Evolutionary conservation across 2,113 vertebrate genomes (phyloP).

Genomic region (Dunckerocampus dactyliophorus): DNA sequence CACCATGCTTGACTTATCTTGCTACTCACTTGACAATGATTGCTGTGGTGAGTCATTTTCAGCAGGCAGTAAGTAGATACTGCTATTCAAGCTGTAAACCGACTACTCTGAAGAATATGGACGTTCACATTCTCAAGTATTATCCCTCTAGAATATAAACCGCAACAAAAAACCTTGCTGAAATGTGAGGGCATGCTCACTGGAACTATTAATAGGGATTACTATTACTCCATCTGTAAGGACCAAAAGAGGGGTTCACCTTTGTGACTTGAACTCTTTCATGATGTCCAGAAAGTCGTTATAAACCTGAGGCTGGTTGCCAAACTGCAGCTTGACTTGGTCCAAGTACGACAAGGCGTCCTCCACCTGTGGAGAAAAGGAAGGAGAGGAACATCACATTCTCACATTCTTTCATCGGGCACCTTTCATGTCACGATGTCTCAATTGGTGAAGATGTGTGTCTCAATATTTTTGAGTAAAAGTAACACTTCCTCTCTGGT

Average conservation of each 20-base stretch:
- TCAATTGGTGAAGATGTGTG: not conserved
- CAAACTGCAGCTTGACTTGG: slow-evolving; percentile 98
- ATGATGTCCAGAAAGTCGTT: slow-evolving; percentile 99
- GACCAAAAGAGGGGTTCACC: slow-evolving; percentile 67
- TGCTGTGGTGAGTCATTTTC: too few species aligned
- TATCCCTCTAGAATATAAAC: too few species aligned
- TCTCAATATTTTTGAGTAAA: not conserved
- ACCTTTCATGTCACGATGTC: not conserved
- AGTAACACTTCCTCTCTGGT: not conserved
- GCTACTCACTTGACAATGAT: too few species aligned
- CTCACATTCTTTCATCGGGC: not conserved
- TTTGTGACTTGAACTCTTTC: slow-evolving; percentile 99
- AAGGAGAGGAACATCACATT: not conserved
- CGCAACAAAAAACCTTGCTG: too few species aligned
- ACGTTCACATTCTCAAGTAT: too few species aligned
- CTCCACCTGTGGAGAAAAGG: slow-evolving; percentile 79
- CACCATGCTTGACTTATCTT: too few species aligned
- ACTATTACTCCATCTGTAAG: too few species aligned
- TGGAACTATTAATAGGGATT: too few species aligned
- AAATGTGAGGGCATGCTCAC: too few species aligned
- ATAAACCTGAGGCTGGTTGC: slow-evolving; percentile 98
- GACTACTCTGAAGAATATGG: too few species aligned
- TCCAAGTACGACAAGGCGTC: slow-evolving; percentile 97
- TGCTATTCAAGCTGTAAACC: too few species aligned
- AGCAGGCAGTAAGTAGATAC: too few species aligned